Evolutionary conservation across 2,888 invertebrate genomes (phyloP), one percentile per base, ranked within the genome.

Genomic region (Troides aeacus): DNA sequence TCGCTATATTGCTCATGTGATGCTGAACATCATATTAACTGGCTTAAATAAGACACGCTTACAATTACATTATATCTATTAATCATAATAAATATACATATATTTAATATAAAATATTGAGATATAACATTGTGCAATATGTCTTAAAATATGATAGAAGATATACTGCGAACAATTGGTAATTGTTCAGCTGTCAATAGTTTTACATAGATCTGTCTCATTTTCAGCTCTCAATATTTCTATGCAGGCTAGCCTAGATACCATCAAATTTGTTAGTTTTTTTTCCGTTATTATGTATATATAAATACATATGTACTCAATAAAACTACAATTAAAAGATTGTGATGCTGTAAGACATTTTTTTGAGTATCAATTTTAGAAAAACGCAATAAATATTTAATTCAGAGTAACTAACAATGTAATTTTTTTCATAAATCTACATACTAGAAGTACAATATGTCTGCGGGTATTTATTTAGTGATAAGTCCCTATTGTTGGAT

Each of bases 121-220:
- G 87, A 86, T 80, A 87, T 92, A 92, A 92, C 92, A 91, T 89
- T 89, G 91, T 92, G 91, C 91, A 89, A 86, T 89, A 89, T 84
- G 77, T 79, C 81, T 82, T 85, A 86, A 83, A 83, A 82, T 86
- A 88, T 85, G 81, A 88, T 89, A 89, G 81, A 88, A 81, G 82
- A 84, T 86, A 82, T 81, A 84, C 81, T 84, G 84, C 76, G 87
- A 90, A 90, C 89, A 88, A 87, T 87, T 79, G 74, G 81, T 89
- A 88, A 87, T 88, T 81, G 86, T 86, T 83, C 87, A 82, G 87
- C 85, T 88, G 84, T 85, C 82, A 87, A 88, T 88, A 86, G 83
- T 82, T 90, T 89, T 88, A 88, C 88, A 89, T 87, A 84, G 84
- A 81, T 83, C 73, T 64, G 79, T 85, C 82, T 82, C 81, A 86